Evolutionary conservation across 2,797 vertebrate species (phyloP).

Genomic region (Diglossa cyanea): DNA sequence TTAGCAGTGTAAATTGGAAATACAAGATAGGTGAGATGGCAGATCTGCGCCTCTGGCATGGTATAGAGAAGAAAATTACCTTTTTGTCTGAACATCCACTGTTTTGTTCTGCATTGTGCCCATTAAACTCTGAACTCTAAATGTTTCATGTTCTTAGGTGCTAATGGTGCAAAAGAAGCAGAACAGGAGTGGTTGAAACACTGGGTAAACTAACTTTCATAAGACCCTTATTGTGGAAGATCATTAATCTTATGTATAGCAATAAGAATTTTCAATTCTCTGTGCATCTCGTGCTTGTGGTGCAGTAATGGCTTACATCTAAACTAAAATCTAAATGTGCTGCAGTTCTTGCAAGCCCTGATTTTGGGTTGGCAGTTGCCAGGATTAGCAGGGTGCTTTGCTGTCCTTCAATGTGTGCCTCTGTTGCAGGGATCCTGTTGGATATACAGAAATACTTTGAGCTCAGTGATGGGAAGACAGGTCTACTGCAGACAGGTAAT

Average conservation of each 20-base stretch:
- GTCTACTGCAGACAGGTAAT: conserved; percentile 90
- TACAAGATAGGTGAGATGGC: background rate
- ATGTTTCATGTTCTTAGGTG: background rate
- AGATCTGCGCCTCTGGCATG: background rate
- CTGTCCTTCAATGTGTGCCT: background rate
- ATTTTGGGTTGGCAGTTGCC: background rate
- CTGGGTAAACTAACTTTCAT: background rate
- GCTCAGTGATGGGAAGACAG: conserved; percentile 79
- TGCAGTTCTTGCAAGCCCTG: background rate
- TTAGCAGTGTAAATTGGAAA: background rate
- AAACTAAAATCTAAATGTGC: background rate
- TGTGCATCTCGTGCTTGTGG: background rate
- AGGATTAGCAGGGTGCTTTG: background rate
- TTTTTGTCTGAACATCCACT: background rate
- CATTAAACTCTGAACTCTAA: background rate
- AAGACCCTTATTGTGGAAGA: background rate
- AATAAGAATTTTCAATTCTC: background rate
- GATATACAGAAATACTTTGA: conserved; percentile 81
- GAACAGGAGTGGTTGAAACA: background rate
- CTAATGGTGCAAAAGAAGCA: background rate
- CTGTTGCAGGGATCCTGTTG: conserved; percentile 80
- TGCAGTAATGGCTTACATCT: background rate
- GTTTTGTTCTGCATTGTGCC: background rate
- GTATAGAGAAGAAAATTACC: background rate
- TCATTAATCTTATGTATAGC: background rate